Percentiles rank a stretch among this genome's conserved stretches.
phyloP scores from a whole-genome alignment of 2,113 vertebrate species.

The Perca schrenkii region DNA sequence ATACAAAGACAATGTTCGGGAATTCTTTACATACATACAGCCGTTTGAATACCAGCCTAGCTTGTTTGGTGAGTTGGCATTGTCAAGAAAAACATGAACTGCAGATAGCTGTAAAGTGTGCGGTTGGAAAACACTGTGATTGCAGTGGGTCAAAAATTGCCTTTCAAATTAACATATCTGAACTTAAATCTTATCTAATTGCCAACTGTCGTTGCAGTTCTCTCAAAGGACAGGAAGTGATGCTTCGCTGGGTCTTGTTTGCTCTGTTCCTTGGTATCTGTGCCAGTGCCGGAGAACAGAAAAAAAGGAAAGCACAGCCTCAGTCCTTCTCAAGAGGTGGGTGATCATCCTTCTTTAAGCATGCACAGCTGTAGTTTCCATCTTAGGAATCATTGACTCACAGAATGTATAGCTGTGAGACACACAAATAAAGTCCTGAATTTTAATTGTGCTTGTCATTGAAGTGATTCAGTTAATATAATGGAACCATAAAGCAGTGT shows the following conservation, averaged over 20 bases:
- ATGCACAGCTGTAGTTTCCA: not conserved
- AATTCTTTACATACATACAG: not conserved
- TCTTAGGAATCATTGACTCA: not conserved
- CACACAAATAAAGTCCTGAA: not conserved
- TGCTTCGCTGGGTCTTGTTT: conserved; percentile 63
- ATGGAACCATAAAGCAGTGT: not conserved
- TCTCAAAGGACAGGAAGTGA: conserved; percentile 47
- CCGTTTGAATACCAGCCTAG: not conserved
- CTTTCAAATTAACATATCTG: not conserved
- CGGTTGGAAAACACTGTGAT: not conserved
- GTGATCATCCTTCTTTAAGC: not conserved
- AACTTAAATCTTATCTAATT: not conserved
- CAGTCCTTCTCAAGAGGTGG: conserved; percentile 72
- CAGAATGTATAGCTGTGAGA: not conserved
- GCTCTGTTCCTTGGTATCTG: conserved; percentile 59
- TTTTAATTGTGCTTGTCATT: not conserved
- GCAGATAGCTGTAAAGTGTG: not conserved
- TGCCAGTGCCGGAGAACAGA: conserved; percentile 42
- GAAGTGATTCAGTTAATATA: not conserved
- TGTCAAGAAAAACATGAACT: not conserved
- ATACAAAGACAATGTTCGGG: not conserved
- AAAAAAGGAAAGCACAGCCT: conserved; percentile 30
- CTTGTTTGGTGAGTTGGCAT: conserved; percentile 35
- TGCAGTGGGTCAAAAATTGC: not conserved
- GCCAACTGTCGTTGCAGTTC: not conserved